These are phyloP conservation scores for Agrochola circellaris DNA, from an alignment of 2,888 invertebrate genomes.

Conservation along the genomic window DNA sequence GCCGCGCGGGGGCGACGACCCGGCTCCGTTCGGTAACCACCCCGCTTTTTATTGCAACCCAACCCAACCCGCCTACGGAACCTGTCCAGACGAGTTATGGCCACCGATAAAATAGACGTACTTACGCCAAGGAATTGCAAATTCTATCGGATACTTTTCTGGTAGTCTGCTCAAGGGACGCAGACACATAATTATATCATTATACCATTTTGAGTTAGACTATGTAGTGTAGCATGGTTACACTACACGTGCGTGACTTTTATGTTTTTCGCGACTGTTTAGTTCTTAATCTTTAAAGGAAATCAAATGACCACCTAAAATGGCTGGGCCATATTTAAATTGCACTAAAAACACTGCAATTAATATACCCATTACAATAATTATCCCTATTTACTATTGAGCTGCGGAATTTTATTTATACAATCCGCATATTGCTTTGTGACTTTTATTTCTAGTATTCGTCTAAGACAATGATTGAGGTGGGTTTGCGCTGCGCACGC, in stretches of 20 bases:
- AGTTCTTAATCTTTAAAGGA: conserved; percentile 51
- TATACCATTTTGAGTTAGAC: conserved; percentile 46
- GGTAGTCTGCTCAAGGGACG: conserved; percentile 43
- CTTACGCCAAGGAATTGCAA: conserved; percentile 74
- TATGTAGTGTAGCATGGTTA: conserved; percentile 29
- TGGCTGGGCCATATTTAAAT: conserved; percentile 43
- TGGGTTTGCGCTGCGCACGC: conserved; percentile 65
- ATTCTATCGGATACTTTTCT: conserved; percentile 72
- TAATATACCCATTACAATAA: conserved; percentile 7
- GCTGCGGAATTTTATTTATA: background rate
- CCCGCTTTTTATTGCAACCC: conserved; percentile 79
- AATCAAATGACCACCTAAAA: conserved; percentile 55
- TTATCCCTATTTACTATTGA: background rate
- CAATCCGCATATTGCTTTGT: conserved; percentile 28
- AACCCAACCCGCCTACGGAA: conserved; percentile 77
- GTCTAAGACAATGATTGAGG: conserved; percentile 63
- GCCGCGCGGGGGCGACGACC: conserved; percentile 86
- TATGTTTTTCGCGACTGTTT: conserved; percentile 38
- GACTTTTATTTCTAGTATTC: conserved; percentile 60
- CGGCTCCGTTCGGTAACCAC: conserved; percentile 74
- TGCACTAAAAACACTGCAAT: conserved; percentile 29
- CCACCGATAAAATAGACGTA: conserved; percentile 81
- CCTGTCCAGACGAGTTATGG: conserved; percentile 79
- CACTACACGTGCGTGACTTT: conserved; percentile 47
- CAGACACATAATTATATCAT: conserved; percentile 57